These are phyloP conservation scores for Axis porcinus DNA, from an alignment of 2,113 vertebrate species.

Conservation along the genomic window DNA sequence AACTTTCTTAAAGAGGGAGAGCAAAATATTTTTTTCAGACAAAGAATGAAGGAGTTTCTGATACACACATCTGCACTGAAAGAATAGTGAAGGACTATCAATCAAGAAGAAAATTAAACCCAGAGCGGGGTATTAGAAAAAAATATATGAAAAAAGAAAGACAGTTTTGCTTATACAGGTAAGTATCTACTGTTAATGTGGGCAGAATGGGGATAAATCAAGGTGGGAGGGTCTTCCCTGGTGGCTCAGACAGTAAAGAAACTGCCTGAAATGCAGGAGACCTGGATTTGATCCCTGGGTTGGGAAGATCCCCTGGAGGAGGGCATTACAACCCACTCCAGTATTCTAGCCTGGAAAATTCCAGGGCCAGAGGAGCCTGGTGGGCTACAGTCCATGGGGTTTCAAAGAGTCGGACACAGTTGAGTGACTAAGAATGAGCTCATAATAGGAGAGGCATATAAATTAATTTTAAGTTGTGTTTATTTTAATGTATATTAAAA, in stretches of 20 bases:
- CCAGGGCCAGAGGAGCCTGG: background rate
- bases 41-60: background rate
- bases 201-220: background rate
- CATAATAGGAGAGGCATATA: background rate
- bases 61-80: background rate
- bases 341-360: background rate
- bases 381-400: background rate
- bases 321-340: background rate
- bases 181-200: background rate
- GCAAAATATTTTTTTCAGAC: background rate
- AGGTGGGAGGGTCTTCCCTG: background rate
- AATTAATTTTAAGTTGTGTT: background rate
- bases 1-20: background rate
- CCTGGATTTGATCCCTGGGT: background rate
- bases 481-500: background rate
- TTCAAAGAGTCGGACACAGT: background rate
- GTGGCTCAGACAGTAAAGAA: background rate
- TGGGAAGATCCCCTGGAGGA: background rate
- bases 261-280: background rate
- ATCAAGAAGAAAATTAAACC: constrained; percentile 5
- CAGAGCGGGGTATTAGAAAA: background rate
- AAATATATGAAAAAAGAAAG: background rate
- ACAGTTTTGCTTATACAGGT: background rate
- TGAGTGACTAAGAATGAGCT: background rate
- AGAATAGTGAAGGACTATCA: background rate